These are phyloP conservation scores for Axis porcinus DNA, from an alignment of 2,113 vertebrate species.

Conservation along the genomic window DNA sequence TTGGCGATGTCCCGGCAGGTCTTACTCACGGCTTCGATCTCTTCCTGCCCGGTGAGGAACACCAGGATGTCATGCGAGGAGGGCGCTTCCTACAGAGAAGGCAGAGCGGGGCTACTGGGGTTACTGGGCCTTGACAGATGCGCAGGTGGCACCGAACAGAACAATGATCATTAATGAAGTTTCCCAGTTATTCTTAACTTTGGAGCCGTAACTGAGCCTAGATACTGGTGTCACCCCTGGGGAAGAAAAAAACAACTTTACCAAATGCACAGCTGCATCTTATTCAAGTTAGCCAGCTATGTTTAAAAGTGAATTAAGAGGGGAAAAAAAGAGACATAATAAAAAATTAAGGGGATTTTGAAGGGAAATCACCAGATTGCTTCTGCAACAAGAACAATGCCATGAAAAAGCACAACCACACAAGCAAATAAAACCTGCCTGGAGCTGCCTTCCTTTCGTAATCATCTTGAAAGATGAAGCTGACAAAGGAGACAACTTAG, in stretches of 20 bases:
- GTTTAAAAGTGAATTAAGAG: not conserved
- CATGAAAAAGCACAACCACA: not conserved
- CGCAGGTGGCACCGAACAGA: not conserved
- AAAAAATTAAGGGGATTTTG: not conserved
- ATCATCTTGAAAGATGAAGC: not conserved
- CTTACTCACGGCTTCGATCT: conserved; percentile 96
- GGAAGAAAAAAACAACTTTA: not conserved
- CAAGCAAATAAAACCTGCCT: not conserved
- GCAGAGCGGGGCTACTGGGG: not conserved
- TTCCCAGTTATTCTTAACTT: not conserved
- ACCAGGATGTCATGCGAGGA: conserved; percentile 93
- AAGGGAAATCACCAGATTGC: not conserved
- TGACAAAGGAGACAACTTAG: not conserved
- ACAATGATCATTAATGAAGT: too few relatives aligned
- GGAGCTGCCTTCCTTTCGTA: not conserved
- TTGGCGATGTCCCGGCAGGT: conserved; percentile 93
- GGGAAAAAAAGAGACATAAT: not conserved
- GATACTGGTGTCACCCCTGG: not conserved
- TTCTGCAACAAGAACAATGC: not conserved
- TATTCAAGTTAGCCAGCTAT: not conserved
- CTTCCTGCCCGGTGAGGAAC: conserved; percentile 98
- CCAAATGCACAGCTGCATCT: not conserved
- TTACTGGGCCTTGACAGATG: not conserved
- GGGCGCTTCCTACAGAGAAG: conserved; percentile 86
- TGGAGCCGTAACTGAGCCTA: not conserved